Evolutionary conservation across 2,888 invertebrate genomes (phyloP), one percentile per base, ranked within the genome.

Genomic region (Globia sparganii): DNA sequence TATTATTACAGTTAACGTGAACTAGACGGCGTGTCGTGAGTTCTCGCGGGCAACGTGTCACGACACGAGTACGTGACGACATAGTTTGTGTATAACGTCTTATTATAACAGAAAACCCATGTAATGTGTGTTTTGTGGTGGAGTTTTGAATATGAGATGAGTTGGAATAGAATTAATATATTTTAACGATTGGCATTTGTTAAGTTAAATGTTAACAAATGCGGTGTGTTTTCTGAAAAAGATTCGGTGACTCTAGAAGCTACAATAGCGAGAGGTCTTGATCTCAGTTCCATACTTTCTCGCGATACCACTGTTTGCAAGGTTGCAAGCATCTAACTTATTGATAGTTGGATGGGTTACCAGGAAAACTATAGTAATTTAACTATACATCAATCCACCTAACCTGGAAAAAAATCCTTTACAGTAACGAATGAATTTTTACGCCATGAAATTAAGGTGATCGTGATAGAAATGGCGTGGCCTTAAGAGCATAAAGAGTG

Each of bases 41-140:
- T 37, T 69, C 77, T 84, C 80, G 77, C 72, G 21, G 61, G 40
- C 31, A 66, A 74, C 72, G 64, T 53, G 74, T 86, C 87, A 87
- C 87, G 87, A 87, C 80, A 53, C 34, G 25, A 11, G 61, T 77
- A 75, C 89, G 89, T 89, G 87, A 82, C 77, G 85, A 65, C 59
- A 74, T 68, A 66, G 49, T 72, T 68, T 67, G 78, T 65, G 78
- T 58, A 34, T 66, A 64, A 84, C 62, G 49, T 86, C 59, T 77
- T 72, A 79, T 84, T 83, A 79, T 79, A 87, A 71, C 43, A 68
- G 68, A 67, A 68, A 83, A 72, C 37, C 28, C 34, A 31, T 76
- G 77, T 76, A 43, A 77, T 49, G 37, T 70, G 43, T 31, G 46
- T 21, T 59, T 78, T 53, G 46, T 61, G 31, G 31, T 61, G 37